Base-by-base conservation (phyloP, 2,113 vertebrate genomes). In the Mustela lutreola region DNA sequence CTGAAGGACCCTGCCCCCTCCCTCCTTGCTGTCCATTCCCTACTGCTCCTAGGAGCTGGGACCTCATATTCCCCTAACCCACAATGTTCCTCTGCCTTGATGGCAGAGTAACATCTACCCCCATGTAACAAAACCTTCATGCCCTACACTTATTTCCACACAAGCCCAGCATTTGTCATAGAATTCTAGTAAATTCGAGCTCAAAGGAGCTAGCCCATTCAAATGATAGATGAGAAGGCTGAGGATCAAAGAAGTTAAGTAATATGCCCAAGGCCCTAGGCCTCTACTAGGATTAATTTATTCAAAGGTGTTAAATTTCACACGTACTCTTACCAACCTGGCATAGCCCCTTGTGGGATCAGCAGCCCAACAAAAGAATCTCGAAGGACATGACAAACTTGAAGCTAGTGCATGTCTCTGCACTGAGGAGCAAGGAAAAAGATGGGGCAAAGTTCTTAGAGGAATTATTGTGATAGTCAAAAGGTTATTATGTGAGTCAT, bases 131-230 rank as follows among this genome's bases (percentile, higher is more conserved):
- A 85, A 87, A 53, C 36, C 62, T 87, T 31, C 22, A 26, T 10
- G 7, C 15, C 81, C 84, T 31, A 36, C 19, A n/a, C 71, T 12
- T 24, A 5, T 58, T 76, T 85, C 63, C 36, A 70, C 56, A 60
- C 53, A 79, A 50, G n/a, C 19, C 42, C 39, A 89, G 36, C 14
- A 0, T 36, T 70, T 31, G 42, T 22, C 85, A 65, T 42, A 63
- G n/a, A 92, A 65, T 53, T 95, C 58, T 71, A 45, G 89, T 86
- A 94, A 91, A 92, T 67, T 50, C 33, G 19, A 50, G 56, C 22
- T 86, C 33, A 63, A 65, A 92, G 56, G 21, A 71, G 36, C 36
- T 75, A 92, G 48, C 31, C 31, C 48, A 31, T 79, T 84, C 53
- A 91, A 26, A 48, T 36, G n/a, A 85, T 26, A 33, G 62, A 48